A percentile compares a stretch with the other conserved stretches of the same genome.
Evolutionary conservation across 2,888 invertebrate genomes (phyloP).

Genomic region (Hyalella azteca): DNA sequence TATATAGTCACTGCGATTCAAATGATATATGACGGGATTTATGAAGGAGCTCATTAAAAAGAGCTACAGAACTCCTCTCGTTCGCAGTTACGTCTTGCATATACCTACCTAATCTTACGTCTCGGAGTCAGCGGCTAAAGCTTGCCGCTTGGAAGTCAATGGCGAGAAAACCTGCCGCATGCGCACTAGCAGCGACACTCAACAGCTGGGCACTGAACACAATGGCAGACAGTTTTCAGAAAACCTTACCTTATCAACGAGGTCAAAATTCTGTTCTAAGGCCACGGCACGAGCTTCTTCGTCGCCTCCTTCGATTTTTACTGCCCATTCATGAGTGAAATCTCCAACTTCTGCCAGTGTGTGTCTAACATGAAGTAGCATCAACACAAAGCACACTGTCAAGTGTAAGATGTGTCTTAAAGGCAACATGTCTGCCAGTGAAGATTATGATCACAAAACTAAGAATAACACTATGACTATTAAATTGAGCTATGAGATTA

Average conservation of each 20-base stretch:
- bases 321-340: constrained; percentile 56
- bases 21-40: too few relatives aligned
- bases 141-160: too few relatives aligned
- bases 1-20: too few relatives aligned
- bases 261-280: constrained; percentile 46
- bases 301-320: constrained; percentile 49
- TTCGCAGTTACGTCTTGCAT: too few relatives aligned
- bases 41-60: too few relatives aligned
- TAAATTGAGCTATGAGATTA: constrained; percentile 10
- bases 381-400: not conserved
- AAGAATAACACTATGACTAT: not conserved
- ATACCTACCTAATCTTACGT: too few relatives aligned
- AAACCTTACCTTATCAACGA: constrained; percentile 49
- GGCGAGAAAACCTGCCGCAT: too few relatives aligned
- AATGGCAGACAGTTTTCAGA: not conserved
- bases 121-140: too few relatives aligned
- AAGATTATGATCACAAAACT: not conserved
- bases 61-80: too few relatives aligned
- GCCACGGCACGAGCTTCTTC: constrained; percentile 45
- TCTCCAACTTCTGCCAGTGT: constrained; percentile 40
- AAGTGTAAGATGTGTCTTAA: not conserved
- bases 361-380: not conserved
- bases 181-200: not conserved
- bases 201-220: not conserved
- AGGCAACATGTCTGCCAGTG: not conserved